Conservation (phyloP, 2,888 invertebrate species). For the Apodemia zela region DNA sequence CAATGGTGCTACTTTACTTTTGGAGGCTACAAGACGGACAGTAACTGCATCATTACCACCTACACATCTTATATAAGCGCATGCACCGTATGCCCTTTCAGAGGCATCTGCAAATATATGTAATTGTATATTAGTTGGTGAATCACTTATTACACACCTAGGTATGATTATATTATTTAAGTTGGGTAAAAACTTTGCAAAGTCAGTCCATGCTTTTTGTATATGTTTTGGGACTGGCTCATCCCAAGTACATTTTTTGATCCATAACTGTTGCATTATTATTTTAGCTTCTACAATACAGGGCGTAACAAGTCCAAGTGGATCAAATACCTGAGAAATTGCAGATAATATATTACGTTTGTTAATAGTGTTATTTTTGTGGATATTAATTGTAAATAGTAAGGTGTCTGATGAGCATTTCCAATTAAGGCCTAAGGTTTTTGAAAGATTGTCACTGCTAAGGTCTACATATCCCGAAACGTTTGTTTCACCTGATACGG, state of each 20-base stretch:
- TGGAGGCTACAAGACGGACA: slow-evolving; percentile 29
- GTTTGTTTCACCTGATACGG: not conserved
- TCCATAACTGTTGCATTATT: slow-evolving; percentile 14
- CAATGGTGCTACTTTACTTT: slow-evolving; percentile 32
- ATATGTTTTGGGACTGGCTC: not conserved
- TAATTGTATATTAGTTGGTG: not conserved
- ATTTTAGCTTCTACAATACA: slow-evolving; percentile 17
- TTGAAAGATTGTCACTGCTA: slow-evolving; percentile 15
- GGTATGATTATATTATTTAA: slow-evolving; percentile 1
- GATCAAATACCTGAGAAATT: slow-evolving; percentile 13
- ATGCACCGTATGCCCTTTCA: slow-evolving; percentile 15
- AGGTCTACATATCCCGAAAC: not conserved
- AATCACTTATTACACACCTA: not conserved
- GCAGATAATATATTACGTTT: slow-evolving; percentile 12
- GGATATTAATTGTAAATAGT: slow-evolving; percentile 3
- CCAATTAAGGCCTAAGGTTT: slow-evolving; percentile 12
- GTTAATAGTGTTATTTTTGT: not conserved
- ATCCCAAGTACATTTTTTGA: slow-evolving; percentile 4
- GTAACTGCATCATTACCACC: not conserved
- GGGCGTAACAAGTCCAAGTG: slow-evolving; percentile 13
- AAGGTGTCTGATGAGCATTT: slow-evolving; percentile 1
- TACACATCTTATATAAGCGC: not conserved
- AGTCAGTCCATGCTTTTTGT: not conserved
- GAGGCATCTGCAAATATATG: slow-evolving; percentile 13
- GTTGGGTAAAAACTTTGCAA: not conserved